phyloP scores from a whole-genome alignment of 35 echinoderm and acorn worm species.

The Ophiothrix spiculata region DNA sequence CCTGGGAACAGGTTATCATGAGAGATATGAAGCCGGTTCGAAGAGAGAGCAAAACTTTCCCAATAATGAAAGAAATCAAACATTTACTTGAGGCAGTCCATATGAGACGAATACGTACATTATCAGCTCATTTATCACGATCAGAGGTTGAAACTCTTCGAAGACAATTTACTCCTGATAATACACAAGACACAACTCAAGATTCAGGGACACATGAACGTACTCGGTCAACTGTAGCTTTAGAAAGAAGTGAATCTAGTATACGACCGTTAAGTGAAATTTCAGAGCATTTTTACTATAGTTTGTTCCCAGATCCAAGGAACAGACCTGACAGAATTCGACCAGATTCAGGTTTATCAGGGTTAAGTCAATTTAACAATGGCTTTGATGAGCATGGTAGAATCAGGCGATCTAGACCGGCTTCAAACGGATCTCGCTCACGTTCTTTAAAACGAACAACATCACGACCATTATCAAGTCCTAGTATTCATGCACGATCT shows the following conservation, averaged over 20 bases:
- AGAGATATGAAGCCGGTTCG: slow-evolving; percentile 17
- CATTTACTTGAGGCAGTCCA: slow-evolving; percentile 66
- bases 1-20: slow-evolving; percentile 4
- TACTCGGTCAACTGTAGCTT: slow-evolving; percentile 62
- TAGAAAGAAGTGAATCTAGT: slow-evolving; percentile 60
- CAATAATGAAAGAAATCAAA: slow-evolving; percentile 47
- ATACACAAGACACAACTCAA: slow-evolving; percentile 4
- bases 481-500: background rate
- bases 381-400: background rate
- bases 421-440: background rate
- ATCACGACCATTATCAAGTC: background rate
- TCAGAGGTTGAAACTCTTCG: slow-evolving; percentile 71
- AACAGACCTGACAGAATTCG: background rate
- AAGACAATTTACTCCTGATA: slow-evolving; percentile 27
- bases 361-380: background rate
- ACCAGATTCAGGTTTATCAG: background rate
- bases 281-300: slow-evolving; percentile 89
- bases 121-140: slow-evolving; percentile 62
- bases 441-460: background rate
- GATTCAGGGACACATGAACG: slow-evolving; percentile 23
- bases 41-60: slow-evolving; percentile 45
- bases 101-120: slow-evolving; percentile 59
- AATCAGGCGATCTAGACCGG: background rate
- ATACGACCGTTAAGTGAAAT: slow-evolving; percentile 75
- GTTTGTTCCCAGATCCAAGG: slow-evolving; percentile 53